Evolutionary conservation across 2,888 invertebrate species (phyloP).

Genomic region (Nemurella pictetii): DNA sequence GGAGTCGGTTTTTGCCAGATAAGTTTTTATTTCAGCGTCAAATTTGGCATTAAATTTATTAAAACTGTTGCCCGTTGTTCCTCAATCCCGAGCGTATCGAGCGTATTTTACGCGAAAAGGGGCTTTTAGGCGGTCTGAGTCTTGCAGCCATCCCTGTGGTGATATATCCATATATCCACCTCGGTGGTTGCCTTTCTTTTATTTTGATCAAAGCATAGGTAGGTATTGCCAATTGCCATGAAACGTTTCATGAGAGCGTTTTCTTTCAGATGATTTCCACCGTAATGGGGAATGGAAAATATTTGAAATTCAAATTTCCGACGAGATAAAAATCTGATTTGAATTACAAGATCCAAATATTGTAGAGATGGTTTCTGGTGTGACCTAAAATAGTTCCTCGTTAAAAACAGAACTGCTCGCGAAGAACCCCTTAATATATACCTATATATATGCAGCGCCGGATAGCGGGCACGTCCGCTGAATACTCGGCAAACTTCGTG

Average conservation of each 20-base stretch:
- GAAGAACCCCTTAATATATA: conserved; percentile 25
- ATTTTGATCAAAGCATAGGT: neutral
- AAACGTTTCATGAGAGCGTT: conserved; percentile 5
- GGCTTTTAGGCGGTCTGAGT: neutral
- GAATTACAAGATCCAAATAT: conserved; percentile 22
- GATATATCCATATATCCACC: neutral
- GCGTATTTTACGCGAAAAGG: too few species aligned
- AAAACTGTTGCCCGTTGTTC: too few species aligned
- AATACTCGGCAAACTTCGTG: conserved; percentile 31
- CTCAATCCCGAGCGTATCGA: too few species aligned
- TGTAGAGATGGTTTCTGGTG: conserved; percentile 28
- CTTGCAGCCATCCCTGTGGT: neutral
- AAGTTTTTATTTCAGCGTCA: too few species aligned
- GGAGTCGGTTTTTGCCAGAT: too few species aligned
- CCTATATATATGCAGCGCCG: conserved; percentile 22
- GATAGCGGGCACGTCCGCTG: conserved; percentile 18
- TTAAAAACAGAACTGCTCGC: conserved; percentile 27
- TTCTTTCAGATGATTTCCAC: conserved; percentile 30
- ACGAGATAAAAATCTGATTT: conserved; percentile 35
- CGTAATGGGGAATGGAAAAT: conserved; percentile 32
- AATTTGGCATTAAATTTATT: too few species aligned
- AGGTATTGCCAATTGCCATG: neutral
- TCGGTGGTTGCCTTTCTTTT: neutral
- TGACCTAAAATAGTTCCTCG: conserved; percentile 32
- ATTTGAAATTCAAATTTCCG: conserved; percentile 38